A percentile compares a stretch with the other conserved stretches of the same genome.
Conservation (phyloP, 2,113 vertebrate genomes). For the Mus spicilegus region DNA sequence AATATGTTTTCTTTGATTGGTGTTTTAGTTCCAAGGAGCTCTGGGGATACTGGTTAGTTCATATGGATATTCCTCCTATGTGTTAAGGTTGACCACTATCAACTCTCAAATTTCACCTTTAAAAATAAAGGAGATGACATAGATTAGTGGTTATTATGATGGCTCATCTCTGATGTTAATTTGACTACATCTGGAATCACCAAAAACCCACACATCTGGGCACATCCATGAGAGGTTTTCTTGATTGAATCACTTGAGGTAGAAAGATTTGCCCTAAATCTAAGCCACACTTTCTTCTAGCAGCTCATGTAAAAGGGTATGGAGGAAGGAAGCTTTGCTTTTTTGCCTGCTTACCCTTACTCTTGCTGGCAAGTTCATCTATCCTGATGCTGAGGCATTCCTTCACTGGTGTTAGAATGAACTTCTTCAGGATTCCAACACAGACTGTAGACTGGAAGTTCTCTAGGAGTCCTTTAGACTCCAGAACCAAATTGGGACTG, state of each 20-base stretch:
- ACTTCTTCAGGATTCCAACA: not conserved
- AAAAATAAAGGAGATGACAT: constrained; percentile 24
- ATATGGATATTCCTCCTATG: too few relatives aligned
- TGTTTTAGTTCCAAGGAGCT: too few relatives aligned
- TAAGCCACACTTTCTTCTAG: not conserved
- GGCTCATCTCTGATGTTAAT: not conserved
- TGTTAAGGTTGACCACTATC: not conserved
- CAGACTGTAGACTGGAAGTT: not conserved
- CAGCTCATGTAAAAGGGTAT: not conserved
- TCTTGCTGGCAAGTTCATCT: not conserved
- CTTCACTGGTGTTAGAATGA: not conserved
- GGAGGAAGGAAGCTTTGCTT: not conserved
- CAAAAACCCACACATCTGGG: not conserved
- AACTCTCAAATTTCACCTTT: not conserved
- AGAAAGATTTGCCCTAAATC: not conserved
- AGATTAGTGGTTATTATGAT: not conserved
- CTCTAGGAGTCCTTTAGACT: not conserved
- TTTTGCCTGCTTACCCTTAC: not conserved
- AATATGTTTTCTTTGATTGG: too few relatives aligned
- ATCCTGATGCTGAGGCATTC: not conserved
- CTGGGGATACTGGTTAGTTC: too few relatives aligned
- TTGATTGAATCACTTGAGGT: not conserved
- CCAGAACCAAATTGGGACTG: not conserved
- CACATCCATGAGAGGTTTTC: not conserved
- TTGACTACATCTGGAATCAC: not conserved